Conservation (phyloP, 2,888 invertebrate genomes). For the Mystacides longicornis region DNA sequence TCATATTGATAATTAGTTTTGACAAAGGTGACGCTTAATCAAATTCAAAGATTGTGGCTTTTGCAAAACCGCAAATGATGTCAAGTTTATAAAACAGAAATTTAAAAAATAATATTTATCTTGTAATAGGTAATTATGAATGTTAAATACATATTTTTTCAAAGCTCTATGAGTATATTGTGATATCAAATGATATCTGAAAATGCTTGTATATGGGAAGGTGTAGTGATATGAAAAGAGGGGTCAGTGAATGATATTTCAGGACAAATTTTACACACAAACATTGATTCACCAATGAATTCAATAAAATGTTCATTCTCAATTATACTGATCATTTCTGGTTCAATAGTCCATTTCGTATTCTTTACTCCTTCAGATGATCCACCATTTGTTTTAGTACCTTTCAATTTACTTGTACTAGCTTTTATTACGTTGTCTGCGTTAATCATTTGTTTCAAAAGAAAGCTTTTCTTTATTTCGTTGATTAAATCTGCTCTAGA, state of each 20-base stretch:
- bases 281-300: slow-evolving; percentile 6
- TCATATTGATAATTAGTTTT: too few relatives aligned
- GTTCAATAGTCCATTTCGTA: slow-evolving; percentile 1
- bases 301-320: slow-evolving; percentile 9
- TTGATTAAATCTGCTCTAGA: background rate
- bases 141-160: background rate
- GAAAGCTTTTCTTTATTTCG: background rate
- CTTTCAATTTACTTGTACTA: too few relatives aligned
- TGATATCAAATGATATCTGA: background rate
- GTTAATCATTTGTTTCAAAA: background rate
- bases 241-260: slow-evolving; percentile 2
- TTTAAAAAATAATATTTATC: background rate
- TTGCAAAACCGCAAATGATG: too few relatives aligned
- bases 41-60: too few relatives aligned
- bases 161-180: background rate
- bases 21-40: too few relatives aligned
- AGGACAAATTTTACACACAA: slow-evolving; percentile 1
- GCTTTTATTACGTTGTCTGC: background rate
- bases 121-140: background rate
- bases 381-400: background rate
- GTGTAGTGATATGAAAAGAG: slow-evolving; percentile 6
- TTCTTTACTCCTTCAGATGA: background rate
- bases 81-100: too few relatives aligned
- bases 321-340: background rate
- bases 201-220: slow-evolving; percentile 5